Evolutionary conservation across 2,797 vertebrate species (phyloP).

Genomic region (Amblyraja radiata): DNA sequence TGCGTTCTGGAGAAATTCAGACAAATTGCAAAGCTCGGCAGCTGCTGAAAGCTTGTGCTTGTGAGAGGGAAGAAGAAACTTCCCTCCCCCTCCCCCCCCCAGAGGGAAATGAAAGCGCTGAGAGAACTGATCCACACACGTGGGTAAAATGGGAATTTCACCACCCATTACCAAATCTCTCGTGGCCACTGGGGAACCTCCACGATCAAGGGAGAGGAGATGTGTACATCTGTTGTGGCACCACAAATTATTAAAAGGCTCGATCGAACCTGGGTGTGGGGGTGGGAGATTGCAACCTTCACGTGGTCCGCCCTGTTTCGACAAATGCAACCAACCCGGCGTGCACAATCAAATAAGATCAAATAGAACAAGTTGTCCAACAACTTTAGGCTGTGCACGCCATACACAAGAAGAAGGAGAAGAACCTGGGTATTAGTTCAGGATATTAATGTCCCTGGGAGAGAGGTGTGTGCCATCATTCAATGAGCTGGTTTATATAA

Average conservation of each 20-base stretch:
- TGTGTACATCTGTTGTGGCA: too few species aligned
- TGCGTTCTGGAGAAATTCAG: neutral
- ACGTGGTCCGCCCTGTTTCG: too few species aligned
- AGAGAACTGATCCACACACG: neutral
- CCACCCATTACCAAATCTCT: neutral
- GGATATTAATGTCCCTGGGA: neutral
- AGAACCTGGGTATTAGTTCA: neutral
- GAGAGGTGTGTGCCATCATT: neutral
- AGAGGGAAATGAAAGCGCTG: neutral
- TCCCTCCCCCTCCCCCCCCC: too few species aligned
- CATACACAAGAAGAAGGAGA: too few species aligned
- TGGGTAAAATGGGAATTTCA: neutral
- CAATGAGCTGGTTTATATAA: neutral
- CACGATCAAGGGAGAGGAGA: neutral
- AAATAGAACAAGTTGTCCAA: too few species aligned
- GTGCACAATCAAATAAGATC: too few species aligned
- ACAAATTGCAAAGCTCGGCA: neutral
- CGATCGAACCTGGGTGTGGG: too few species aligned
- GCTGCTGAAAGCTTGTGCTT: neutral
- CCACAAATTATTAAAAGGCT: too few species aligned
- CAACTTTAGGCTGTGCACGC: too few species aligned
- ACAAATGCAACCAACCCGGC: too few species aligned
- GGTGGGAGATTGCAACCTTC: too few species aligned
- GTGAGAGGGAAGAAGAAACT: neutral
- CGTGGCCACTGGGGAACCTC: neutral